These are phyloP conservation scores for Lampris incognitus DNA, from an alignment of 2,113 vertebrate species.

Conservation along the genomic window DNA sequence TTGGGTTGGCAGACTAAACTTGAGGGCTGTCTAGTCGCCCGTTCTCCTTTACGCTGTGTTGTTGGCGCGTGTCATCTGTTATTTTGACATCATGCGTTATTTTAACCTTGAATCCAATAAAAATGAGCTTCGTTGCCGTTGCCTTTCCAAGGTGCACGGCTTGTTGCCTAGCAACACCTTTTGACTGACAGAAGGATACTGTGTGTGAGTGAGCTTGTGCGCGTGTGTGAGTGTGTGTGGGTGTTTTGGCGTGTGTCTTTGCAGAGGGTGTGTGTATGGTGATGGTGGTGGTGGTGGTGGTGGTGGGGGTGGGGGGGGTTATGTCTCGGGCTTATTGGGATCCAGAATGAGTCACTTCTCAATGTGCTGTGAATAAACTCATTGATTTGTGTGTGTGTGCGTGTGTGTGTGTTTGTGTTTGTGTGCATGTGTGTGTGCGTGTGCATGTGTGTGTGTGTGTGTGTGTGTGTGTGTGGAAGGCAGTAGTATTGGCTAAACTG, in stretches of 20 bases:
- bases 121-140: neutral
- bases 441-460: neutral
- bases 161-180: conserved; percentile 44
- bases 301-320: neutral
- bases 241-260: no score
- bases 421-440: neutral
- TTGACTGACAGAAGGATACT: conserved; percentile 17
- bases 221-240: no score
- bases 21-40: no score
- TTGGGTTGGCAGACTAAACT: no score
- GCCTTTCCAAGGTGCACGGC: conserved; percentile 9
- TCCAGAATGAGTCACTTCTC: neutral
- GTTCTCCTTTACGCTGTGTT: no score
- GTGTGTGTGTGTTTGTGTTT: neutral
- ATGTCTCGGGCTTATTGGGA: conserved; percentile 11
- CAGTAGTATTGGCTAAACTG: neutral
- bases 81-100: no score
- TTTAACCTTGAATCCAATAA: no score
- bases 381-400: neutral
- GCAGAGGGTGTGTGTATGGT: no score
- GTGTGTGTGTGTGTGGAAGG: neutral
- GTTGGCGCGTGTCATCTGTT: no score
- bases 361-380: conserved; percentile 1
- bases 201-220: neutral
- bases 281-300: no score